Base-by-base conservation (phyloP, 1,140 invertebrate genomes). In the Drosophila hydei region DNA sequence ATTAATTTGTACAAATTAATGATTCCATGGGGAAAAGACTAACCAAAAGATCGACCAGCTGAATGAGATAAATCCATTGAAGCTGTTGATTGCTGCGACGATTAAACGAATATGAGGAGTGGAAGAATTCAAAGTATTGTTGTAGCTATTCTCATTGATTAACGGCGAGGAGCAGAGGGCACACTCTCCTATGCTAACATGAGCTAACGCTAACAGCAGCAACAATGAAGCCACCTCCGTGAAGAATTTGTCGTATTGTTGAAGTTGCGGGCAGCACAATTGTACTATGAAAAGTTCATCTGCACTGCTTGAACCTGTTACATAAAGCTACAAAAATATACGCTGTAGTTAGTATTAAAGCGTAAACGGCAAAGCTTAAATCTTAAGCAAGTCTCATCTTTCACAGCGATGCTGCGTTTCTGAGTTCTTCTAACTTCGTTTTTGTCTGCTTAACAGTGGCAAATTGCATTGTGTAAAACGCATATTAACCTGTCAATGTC, bases 1-100 rank as follows among this genome's bases (percentile, higher is more conserved):
- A 81, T 81, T 81, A 81, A 81, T 81, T 81, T 81, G 73, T 77
- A 69, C 63, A 61, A 81, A 81, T 81, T 81, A 81, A 81, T 81
- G 70, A 81, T 71, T 65, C 21, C 30, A 42, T 30, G 21, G 54
- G 45, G 33, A 42, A 25, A 45, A 12, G n/a, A n/a, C 18, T 30
- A 45, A 59, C 23, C 23, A 30, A 18, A 30, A 42, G 40, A 23
- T 45, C 23, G 25, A 27, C 40, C 42, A 45, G 18, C 3, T 18
- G 55, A 45, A 45, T 45, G 54, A 14, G 14, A 25, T 18, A 16
- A 45, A 33, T 47, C 42, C 14, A 47, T 47, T 59, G 56, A 48
- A 48, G 25, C 27, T 18, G 48, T 33, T 51, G 48, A 33, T 33
- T 33, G 27, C 14, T 51, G 47, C 63, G 47, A 50, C 73, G 63